These are phyloP conservation scores for Eufriesea mexicana DNA, from an alignment of 1,140 invertebrate species.

Conservation along the genomic window DNA sequence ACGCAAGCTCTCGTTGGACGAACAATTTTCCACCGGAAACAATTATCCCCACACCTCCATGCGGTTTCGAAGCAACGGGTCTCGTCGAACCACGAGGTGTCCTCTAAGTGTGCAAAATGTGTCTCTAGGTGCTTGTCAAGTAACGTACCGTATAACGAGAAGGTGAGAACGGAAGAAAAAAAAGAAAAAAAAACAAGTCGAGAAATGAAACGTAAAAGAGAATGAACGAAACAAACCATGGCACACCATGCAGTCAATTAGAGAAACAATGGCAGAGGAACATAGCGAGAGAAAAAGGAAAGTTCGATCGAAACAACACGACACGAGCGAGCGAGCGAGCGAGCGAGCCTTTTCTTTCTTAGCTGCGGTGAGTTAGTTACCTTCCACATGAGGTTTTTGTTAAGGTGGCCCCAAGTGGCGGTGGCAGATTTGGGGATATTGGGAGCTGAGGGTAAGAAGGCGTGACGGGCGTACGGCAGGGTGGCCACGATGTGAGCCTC, in stretches of 20 bases:
- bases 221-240: conserved; percentile 13
- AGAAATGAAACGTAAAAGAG: neutral
- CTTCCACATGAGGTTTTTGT: conserved; percentile 87
- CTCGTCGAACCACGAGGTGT: conserved; percentile 18
- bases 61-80: conserved; percentile 12
- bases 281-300: conserved; percentile 38
- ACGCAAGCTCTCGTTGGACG: conserved; percentile 21
- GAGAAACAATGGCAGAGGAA: conserved; percentile 22
- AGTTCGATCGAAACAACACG: conserved; percentile 33
- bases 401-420: conserved; percentile 86
- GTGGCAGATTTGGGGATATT: conserved; percentile 86
- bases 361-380: conserved; percentile 82
- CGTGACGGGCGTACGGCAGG: conserved; percentile 84
- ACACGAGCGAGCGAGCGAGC: conserved; percentile 52
- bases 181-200: neutral
- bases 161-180: neutral
- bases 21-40: neutral
- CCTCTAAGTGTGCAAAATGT: conserved; percentile 48
- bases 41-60: conserved; percentile 51
- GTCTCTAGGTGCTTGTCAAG: conserved; percentile 48
- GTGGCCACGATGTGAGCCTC: conserved; percentile 82
- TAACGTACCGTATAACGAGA: neutral
- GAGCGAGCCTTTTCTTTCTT: conserved; percentile 33
- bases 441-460: conserved; percentile 83
- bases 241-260: conserved; percentile 64